Conservation (phyloP, 2,888 invertebrate genomes). For the Mechanitis mazaeus region DNA sequence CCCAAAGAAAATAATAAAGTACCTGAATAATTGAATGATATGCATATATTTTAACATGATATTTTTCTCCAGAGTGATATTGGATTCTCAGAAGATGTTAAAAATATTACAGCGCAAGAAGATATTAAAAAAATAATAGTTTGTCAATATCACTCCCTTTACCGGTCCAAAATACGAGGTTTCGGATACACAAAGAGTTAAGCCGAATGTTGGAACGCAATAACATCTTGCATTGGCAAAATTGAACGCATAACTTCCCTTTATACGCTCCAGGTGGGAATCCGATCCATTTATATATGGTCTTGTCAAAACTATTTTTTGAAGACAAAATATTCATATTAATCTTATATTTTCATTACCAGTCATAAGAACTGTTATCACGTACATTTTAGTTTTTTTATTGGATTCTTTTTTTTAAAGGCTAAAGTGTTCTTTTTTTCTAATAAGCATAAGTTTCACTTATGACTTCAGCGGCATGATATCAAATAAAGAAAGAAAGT, state of each 20-base stretch:
- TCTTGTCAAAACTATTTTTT: background rate
- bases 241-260: conserved; percentile 57
- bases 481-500: no score
- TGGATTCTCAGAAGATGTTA: background rate
- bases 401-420: no score
- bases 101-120: background rate
- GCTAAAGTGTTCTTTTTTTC: no score
- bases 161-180: conserved; percentile 16
- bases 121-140: conserved; percentile 21
- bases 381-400: no score
- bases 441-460: no score
- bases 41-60: no score
- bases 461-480: no score
- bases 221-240: conserved; percentile 32
- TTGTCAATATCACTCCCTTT: conserved; percentile 20
- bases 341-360: background rate
- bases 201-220: conserved; percentile 19
- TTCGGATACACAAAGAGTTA: conserved; percentile 14
- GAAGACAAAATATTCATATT: background rate
- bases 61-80: background rate
- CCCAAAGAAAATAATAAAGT: no score
- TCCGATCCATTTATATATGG: conserved; percentile 11
- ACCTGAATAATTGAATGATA: no score
- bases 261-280: conserved; percentile 47
- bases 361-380: no score